Base-by-base conservation (phyloP, 2,113 vertebrate species). In the Hippoglossus stenolepis region DNA sequence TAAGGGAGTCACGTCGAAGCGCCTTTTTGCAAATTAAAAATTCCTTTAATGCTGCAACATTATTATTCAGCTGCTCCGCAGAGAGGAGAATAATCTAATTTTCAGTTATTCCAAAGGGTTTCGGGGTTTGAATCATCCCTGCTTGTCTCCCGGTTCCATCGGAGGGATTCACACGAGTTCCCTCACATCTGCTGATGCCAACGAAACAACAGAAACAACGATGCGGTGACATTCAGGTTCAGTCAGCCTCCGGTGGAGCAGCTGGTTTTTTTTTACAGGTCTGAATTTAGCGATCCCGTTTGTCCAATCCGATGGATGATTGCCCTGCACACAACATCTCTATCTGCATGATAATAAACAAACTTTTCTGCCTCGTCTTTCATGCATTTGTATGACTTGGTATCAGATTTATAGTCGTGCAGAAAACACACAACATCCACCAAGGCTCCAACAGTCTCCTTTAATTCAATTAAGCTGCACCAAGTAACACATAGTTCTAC, bases 1-100 rank as follows among this genome's bases (percentile, higher is more conserved):
- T 70, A 85, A 80, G 35, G 38, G 49, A 80, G 45, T 26, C 51
- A 9, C 35, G 70, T 82, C 73, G 70, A 61, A 77, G 68, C 2
- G 23, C 18, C 20, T 69, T 68, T 75, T 70, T 49, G 56, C 60
- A 60, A 79, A 87, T 85, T 75, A 84, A 82, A 79, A 80, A 74
- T 78, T 58, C 60, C 66, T 82, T 75, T 71, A 88, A 70, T 61
- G 65, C 73, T 67, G 54, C 26, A 67, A 73, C 47, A 70, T 79
- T 74, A 81, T 75, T 75, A 83, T 83, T 78, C 38, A 51, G 15
- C 70, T 43, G 26, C 72, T 59, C 24, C 61, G 17, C 38, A n/a
- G 75, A 75, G 70, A 75, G 54, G 7, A 11, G 23, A 67, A 54
- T 53, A 47, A 73, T 76, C 43, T 5, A 1, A 65, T 73, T 70